Evolutionary conservation across 2,888 invertebrate genomes (phyloP).

Genomic region (Oligia strigilis): DNA sequence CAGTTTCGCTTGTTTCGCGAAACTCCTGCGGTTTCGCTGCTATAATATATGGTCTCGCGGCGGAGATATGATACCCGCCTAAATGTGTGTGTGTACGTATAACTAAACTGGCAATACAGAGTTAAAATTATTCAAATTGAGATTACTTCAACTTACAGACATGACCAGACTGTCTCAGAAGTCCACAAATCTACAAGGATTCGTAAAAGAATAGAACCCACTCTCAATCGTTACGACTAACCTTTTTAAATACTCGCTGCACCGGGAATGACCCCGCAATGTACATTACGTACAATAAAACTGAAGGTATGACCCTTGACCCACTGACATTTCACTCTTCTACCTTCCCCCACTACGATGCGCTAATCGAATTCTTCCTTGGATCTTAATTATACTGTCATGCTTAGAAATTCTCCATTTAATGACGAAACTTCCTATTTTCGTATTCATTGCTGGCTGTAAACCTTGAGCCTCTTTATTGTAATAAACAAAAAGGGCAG

Average conservation of each 20-base stretch:
- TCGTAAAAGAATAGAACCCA: background rate
- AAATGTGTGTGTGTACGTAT: background rate
- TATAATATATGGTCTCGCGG: background rate
- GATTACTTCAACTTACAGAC: background rate
- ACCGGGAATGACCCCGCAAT: constrained; percentile 7
- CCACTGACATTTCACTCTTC: constrained; percentile 49
- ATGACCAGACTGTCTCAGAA: background rate
- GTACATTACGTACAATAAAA: constrained; percentile 15
- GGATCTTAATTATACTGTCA: constrained; percentile 60
- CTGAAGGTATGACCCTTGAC: constrained; percentile 51
- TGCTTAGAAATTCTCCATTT: constrained; percentile 51
- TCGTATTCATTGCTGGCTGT: constrained; percentile 56
- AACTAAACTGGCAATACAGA: background rate
- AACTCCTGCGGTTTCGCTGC: background rate
- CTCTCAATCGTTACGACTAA: background rate
- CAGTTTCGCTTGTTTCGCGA: too few relatives aligned
- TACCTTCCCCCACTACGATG: constrained; percentile 13
- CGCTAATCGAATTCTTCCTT: constrained; percentile 64
- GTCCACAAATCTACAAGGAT: background rate
- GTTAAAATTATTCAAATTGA: background rate
- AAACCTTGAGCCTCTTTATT: constrained; percentile 41
- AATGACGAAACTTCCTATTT: constrained; percentile 51
- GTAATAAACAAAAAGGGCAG: constrained; percentile 41
- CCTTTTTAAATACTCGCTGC: constrained; percentile 8
- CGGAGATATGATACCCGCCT: background rate